Conservation (phyloP, 1,140 invertebrate species). For the Penaeus chinensis region DNA sequence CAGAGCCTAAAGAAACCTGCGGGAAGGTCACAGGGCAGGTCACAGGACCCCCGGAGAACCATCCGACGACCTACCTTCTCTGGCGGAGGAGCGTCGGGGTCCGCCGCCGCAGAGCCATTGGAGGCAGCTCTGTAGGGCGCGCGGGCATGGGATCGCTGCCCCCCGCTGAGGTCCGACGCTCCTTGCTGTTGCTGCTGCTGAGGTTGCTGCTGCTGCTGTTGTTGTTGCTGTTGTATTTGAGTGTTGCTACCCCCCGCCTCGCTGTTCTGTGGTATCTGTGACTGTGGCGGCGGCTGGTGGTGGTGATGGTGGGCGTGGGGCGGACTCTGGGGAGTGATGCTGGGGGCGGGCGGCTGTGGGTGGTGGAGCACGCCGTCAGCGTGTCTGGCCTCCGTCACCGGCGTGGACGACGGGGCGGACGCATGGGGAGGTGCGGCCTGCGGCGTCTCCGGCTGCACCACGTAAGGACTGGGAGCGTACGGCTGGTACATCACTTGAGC, state of each 20-base stretch:
- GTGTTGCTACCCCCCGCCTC: constrained; percentile 1
- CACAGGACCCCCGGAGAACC: not conserved
- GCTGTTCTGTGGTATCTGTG: constrained; percentile 5
- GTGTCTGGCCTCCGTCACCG: constrained; percentile 34
- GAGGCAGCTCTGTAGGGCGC: constrained; percentile 41
- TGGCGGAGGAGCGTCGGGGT: constrained; percentile 35
- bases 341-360: not conserved
- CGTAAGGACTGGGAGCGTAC: constrained; percentile 47
- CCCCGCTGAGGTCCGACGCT: constrained; percentile 12
- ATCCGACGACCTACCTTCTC: constrained; percentile 32
- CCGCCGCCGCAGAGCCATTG: constrained; percentile 24
- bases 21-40: not conserved
- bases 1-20: too few species aligned
- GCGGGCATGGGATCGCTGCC: constrained; percentile 24
- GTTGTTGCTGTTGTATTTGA: constrained; percentile 11
- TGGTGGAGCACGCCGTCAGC: constrained; percentile 17
- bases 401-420: constrained; percentile 28
- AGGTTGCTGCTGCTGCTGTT: constrained; percentile 10
- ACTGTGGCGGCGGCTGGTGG: constrained; percentile 10
- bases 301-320: constrained; percentile 39
- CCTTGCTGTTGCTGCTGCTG: constrained; percentile 2
- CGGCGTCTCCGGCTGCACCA: constrained; percentile 42
- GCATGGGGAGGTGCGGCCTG: constrained; percentile 26
- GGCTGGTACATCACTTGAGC: constrained; percentile 54
- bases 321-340: constrained; percentile 18